Base-by-base conservation (phyloP, 2,113 vertebrate genomes). In the Brachypteracias leptosomus region DNA sequence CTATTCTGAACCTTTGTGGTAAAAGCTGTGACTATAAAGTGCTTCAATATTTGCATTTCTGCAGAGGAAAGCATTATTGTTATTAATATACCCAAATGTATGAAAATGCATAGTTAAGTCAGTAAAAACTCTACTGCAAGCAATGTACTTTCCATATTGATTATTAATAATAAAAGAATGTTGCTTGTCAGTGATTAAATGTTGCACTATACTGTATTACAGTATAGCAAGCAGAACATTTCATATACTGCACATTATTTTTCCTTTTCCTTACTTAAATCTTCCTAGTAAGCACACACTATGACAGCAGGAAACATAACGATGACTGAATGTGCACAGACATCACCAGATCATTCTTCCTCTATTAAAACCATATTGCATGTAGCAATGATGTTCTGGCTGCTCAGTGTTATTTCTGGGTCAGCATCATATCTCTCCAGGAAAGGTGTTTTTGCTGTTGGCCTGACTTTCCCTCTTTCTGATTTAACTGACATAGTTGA, bases 401-500 rank as follows among this genome's bases (percentile, higher is more conserved):
- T 89, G 74, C 75, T 95, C 70, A 73, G 65, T 89, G 59, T 25
- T 94, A 96, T 96, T 97, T 91, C 92, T 96, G 93, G 93, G 91
- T 96, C 95, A 97, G 78, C 40, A 89, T 66, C 86, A 35, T 97
- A 90, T 95, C 95, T 98, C 94, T 97, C 94, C 95, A 97, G 94
- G 95, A 97, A 98, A 97, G 94, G 85, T 96, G 93, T 59, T 97
- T 97, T 93, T 97, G 91, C 81, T 97, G 68, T 61, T 96, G 90
- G 96, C 90, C 89, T 96, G 94, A 92, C 62, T 97, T 95, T 96
- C 93, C 21, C 93, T 96, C 74, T 97, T 94, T 88, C 93, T 96
- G 96, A 97, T 97, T 98, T 97, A 98, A 97, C 95, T 97, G 97
- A 97, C 97, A 98, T 81, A 96, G 90, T 95, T 98, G 98, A 98